Percentiles rank a stretch among this genome's conserved stretches.
Conservation (phyloP, 1,140 invertebrate genomes). For the Lepidostoma basale region DNA sequence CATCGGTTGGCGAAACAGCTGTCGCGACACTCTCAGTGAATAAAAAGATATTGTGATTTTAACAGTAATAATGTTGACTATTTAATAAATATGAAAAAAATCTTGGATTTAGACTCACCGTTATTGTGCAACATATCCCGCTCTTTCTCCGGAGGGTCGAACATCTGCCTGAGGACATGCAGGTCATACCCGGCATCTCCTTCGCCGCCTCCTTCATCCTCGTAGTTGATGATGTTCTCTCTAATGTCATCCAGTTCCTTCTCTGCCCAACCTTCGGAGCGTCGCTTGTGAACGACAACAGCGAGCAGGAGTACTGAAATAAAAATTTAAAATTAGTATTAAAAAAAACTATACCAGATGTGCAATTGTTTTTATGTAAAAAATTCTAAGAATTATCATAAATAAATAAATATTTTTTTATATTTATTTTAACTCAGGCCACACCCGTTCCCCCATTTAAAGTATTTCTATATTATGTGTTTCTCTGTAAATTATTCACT, state of each 20-base stretch:
- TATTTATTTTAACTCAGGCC: no score
- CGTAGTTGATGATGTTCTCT: slow-evolving; percentile 96
- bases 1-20: no score
- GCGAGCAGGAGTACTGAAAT: slow-evolving; percentile 78
- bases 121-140: slow-evolving; percentile 52
- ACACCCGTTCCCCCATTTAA: no score
- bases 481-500: no score
- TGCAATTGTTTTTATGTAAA: background rate
- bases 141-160: slow-evolving; percentile 65
- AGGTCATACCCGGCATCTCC: slow-evolving; percentile 94
- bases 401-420: no score
- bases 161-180: slow-evolving; percentile 79
- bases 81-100: no score
- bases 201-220: slow-evolving; percentile 96
- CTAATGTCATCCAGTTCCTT: slow-evolving; percentile 95
- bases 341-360: background rate
- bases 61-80: no score
- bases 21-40: no score
- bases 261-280: slow-evolving; percentile 82
- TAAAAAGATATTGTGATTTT: no score
- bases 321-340: background rate
- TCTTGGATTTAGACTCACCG: slow-evolving; percentile 51
- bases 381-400: background rate
- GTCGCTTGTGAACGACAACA: slow-evolving; percentile 83
- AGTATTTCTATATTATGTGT: no score